Conservation (phyloP, 1,140 invertebrate genomes). For the Subanguina moxae region DNA sequence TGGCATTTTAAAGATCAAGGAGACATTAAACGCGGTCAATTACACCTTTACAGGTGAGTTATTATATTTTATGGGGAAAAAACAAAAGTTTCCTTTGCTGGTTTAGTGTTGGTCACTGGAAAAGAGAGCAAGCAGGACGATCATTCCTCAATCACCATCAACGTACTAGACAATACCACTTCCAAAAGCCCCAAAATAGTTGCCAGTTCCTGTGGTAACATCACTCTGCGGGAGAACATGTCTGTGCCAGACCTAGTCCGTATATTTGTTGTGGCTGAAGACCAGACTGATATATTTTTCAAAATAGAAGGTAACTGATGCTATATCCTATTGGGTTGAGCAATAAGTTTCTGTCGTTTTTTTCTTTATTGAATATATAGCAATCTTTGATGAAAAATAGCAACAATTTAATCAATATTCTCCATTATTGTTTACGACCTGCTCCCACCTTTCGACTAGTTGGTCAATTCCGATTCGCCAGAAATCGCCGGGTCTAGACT, state of each 20-base stretch:
- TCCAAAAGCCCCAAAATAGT: constrained; percentile 37
- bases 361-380: too few relatives aligned
- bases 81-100: background rate
- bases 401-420: too few relatives aligned
- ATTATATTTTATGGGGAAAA: background rate
- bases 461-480: background rate
- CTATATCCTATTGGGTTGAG: too few relatives aligned
- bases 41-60: constrained; percentile 5
- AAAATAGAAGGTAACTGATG: constrained; percentile 17
- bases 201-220: constrained; percentile 30
- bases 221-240: constrained; percentile 35
- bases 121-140: constrained; percentile 4
- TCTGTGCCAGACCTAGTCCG: constrained; percentile 18
- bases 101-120: constrained; percentile 6
- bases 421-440: too few relatives aligned
- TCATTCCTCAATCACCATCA: background rate
- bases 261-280: constrained; percentile 19
- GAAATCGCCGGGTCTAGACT: too few relatives aligned
- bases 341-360: too few relatives aligned
- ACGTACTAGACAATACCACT: background rate
- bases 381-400: too few relatives aligned
- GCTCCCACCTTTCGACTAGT: too few relatives aligned
- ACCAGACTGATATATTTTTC: constrained; percentile 6
- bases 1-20: constrained; percentile 28
- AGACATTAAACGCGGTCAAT: constrained; percentile 4